Conservation (phyloP, 2,888 invertebrate species). For the Leptopterna dolabrata region DNA sequence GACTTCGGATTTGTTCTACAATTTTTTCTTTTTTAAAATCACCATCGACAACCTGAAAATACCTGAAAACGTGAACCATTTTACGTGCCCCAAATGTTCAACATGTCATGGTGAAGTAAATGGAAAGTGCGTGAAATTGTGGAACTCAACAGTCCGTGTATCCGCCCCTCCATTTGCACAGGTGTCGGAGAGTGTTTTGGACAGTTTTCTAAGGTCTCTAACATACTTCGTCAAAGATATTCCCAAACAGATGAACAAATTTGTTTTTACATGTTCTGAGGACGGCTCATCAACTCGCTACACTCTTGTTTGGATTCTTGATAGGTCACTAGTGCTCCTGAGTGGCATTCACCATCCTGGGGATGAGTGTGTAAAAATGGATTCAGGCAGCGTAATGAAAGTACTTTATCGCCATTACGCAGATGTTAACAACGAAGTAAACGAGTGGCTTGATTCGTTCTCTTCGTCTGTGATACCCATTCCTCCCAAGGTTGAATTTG, state of each 20-base stretch:
- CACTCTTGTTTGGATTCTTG: slow-evolving; percentile 9
- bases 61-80: neutral
- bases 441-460: slow-evolving; percentile 16
- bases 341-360: neutral
- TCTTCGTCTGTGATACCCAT: neutral
- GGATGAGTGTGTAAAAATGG: neutral
- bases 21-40: slow-evolving; percentile 10
- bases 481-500: neutral
- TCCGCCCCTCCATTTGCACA: neutral
- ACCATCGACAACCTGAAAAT: neutral
- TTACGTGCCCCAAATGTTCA: slow-evolving; percentile 18
- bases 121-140: slow-evolving; percentile 13
- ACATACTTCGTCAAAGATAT: neutral
- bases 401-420: slow-evolving; percentile 2
- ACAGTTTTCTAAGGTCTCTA: neutral
- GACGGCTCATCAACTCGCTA: neutral
- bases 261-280: slow-evolving; percentile 13
- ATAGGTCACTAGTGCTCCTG: neutral
- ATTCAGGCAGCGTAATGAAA: neutral
- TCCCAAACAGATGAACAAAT: slow-evolving; percentile 45
- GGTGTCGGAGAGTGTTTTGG: neutral
- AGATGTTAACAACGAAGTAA: neutral
- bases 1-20: slow-evolving; percentile 22
- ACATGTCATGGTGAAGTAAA: neutral
- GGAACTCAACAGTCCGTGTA: slow-evolving; percentile 6